Evolutionary conservation across 1,140 invertebrate genomes (phyloP), one percentile per base, ranked within the genome.

Genomic region (Formica selysi): DNA sequence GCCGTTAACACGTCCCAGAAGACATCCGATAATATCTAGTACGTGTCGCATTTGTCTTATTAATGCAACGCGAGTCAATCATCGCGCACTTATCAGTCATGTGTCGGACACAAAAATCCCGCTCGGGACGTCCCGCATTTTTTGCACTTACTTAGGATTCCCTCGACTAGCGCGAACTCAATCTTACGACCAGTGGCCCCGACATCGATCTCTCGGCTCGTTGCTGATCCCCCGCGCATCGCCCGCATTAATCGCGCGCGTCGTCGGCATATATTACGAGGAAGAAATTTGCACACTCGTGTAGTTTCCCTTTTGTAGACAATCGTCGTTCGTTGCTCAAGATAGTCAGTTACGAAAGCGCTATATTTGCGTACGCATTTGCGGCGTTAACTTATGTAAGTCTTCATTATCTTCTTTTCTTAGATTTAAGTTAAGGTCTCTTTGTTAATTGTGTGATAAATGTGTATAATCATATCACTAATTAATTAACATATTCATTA

Each of bases 31-130:
- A 73, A 83, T 48, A 41, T 22, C 38, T 7, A n/a, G 26, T 62
- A 74, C 29, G 67, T 74, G 68, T 16, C 26, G 54, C 36, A 83
- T 83, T 83, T 7, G 26, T 74, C 29, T 73, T 62, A 83, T 81
- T 81, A 81, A 81, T 81, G 38, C 29, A 73, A 83, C 7, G 38
- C 11, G 26, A 80, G 44, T 38, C 16, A 54, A 38, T 3, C 8
- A 6, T 32, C 26, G 10, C 4, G 19, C 19, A 36, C 22, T 83
- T 83, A 73, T 83, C 79, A 13, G 38, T 1, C 68, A 6, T 16
- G 68, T 19, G 26, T 73, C 13, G 13, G 3, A 36, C 13, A 32
- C 79, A 71, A 59, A 81, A 41, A 71, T 73, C 38, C 61, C 79
- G 19, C 68, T 73, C 38, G 79, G 51, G 54, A 83, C 38, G 7